These are phyloP conservation scores for Microplitis manilae DNA, from an alignment of 2,888 invertebrate genomes.

Conservation along the genomic window DNA sequence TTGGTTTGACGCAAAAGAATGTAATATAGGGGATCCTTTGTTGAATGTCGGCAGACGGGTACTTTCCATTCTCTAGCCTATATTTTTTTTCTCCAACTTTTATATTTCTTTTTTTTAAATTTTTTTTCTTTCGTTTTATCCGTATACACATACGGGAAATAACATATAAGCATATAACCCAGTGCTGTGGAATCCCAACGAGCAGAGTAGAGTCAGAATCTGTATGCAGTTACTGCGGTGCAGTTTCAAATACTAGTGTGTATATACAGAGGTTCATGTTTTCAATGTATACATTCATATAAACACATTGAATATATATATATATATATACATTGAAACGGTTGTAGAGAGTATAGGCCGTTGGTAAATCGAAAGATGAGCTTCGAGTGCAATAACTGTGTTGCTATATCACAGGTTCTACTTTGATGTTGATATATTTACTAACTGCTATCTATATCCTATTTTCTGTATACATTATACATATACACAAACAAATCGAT, in stretches of 20 bases:
- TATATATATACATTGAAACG: conserved; percentile 2
- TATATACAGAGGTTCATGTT: conserved; percentile 1
- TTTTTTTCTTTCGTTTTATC: background rate
- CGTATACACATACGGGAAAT: background rate
- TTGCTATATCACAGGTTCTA: conserved; percentile 45
- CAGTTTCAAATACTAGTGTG: background rate
- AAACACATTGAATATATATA: conserved; percentile 5
- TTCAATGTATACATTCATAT: background rate
- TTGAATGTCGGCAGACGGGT: conserved; percentile 25
- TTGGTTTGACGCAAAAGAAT: conserved; percentile 62
- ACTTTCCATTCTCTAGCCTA: background rate
- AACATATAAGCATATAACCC: background rate
- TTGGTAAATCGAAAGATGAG: conserved; percentile 48
- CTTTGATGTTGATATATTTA: conserved; percentile 70
- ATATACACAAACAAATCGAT: background rate
- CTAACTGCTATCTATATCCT: conserved; percentile 40
- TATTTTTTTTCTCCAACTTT: conserved; percentile 5
- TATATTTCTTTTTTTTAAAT: background rate
- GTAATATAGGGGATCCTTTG: conserved; percentile 58
- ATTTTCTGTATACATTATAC: no score
- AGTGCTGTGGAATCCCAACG: background rate
- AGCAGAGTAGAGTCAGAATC: conserved; percentile 2
- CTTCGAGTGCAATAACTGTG: conserved; percentile 67
- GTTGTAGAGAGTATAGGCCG: background rate
- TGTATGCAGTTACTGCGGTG: background rate